These are phyloP conservation scores for Volucella inanis DNA, from an alignment of 2,888 invertebrate genomes.

Conservation along the genomic window DNA sequence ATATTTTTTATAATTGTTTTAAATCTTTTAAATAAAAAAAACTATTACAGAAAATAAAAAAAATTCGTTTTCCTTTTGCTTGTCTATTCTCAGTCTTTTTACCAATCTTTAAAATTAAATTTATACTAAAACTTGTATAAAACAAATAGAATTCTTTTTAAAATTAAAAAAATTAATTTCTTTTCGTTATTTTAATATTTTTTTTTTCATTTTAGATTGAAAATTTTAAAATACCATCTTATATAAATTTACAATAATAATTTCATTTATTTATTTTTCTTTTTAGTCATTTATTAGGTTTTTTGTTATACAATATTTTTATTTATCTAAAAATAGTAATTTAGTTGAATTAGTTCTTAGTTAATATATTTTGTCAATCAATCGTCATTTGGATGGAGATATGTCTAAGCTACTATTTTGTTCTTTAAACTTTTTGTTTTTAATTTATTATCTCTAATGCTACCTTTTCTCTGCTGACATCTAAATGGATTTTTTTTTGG, in stretches of 20 bases:
- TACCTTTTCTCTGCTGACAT: constrained; percentile 27
- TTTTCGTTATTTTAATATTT: constrained; percentile 6
- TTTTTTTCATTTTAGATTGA: constrained; percentile 46
- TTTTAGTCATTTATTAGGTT: constrained; percentile 21
- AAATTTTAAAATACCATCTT: constrained; percentile 38
- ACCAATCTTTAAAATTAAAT: constrained; percentile 57
- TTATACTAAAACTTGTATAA: not conserved
- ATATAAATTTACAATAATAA: constrained; percentile 16
- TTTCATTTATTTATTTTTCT: constrained; percentile 1
- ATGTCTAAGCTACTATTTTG: constrained; percentile 68
- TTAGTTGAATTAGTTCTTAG: constrained; percentile 33
- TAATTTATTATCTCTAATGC: constrained; percentile 15
- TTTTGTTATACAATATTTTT: constrained; percentile 12
- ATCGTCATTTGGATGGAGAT: constrained; percentile 69
- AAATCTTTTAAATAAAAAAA: not conserved
- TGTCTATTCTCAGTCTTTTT: constrained; percentile 67
- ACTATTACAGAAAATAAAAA: not conserved
- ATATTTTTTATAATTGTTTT: not conserved
- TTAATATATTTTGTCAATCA: constrained; percentile 29
- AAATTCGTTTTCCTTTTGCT: constrained; percentile 33
- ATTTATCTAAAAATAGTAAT: constrained; percentile 11
- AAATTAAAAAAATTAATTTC: constrained; percentile 8
- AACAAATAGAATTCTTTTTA: not conserved
- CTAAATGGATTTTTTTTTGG: constrained; percentile 13
- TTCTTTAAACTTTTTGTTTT: constrained; percentile 16